These are phyloP conservation scores for Reticulitermes speratus DNA, from an alignment of 1,140 invertebrate genomes.

Conservation along the genomic window DNA sequence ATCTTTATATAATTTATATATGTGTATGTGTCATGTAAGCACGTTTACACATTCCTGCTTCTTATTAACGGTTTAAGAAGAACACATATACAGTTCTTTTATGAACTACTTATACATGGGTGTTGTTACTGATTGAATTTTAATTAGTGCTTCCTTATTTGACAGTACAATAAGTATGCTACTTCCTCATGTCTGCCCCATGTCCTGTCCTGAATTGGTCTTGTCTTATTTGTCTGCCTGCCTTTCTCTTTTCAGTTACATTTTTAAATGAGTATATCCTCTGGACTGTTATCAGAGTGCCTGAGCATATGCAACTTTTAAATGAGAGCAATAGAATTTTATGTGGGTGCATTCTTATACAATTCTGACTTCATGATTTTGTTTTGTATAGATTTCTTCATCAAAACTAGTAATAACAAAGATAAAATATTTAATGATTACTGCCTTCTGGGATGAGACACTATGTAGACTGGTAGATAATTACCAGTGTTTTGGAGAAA, in stretches of 20 bases:
- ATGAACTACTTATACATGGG: background rate
- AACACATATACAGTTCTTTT: background rate
- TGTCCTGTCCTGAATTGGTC: background rate
- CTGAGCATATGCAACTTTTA: background rate
- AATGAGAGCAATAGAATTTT: background rate
- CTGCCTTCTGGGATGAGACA: too few species aligned
- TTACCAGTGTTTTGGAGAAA: too few species aligned
- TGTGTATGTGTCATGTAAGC: background rate
- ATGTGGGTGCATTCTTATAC: too few species aligned
- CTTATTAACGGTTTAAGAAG: background rate
- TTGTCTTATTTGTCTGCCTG: conserved; percentile 6
- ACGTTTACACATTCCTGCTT: conserved; percentile 1
- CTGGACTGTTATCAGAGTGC: background rate
- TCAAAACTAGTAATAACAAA: too few species aligned
- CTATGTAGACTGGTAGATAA: too few species aligned
- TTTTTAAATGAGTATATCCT: background rate
- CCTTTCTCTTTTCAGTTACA: background rate
- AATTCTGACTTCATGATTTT: too few species aligned
- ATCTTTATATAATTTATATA: background rate
- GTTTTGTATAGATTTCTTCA: too few species aligned
- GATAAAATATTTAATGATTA: too few species aligned
- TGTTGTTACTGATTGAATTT: background rate
- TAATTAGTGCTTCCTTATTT: background rate
- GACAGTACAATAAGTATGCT: background rate
- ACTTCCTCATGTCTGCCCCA: background rate